Evolutionary conservation across 2,888 invertebrate species (phyloP), one percentile per base, ranked within the genome.

Genomic region (Choristoneura rosaceana): DNA sequence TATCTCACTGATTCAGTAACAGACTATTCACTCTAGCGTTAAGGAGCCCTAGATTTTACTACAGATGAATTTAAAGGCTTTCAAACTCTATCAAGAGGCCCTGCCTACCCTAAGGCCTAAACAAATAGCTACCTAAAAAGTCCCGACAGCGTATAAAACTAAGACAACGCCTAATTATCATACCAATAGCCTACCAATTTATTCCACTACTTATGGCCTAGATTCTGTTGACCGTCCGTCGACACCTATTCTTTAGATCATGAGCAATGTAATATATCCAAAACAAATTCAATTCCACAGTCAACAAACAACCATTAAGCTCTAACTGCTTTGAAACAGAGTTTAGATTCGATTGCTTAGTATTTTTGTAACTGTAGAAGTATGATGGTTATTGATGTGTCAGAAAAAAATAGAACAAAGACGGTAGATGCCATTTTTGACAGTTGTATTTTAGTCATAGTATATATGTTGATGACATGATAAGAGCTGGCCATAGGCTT

Each of bases 401-500:
- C 62, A 68, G 75, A 77, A 78, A 78, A 25, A 77, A 79, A 79
- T 73, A 34, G 66, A 76, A 81, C 82, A 79, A 82, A 83, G 76
- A 79, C 76, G 76, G 79, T 63, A 12, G 70, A 68, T 55, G 45
- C 80, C 84, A 69, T 75, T 82, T 81, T 80, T 76, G 69, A 76
- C 74, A 55, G 38, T 34, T 66, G 64, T 78, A 76, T 10, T 52
- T 52, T 74, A 75, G 74, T 76, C 75, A 73, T 77, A 74, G 74
- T 70, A 62, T 67, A 66, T 41, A 74, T 70, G 75, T 25, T 71
- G 84, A 82, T 83, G 78, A 73, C 75, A 79, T 67, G 83, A 82
- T 82, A 84, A 83, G 77, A 80, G 77, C 62, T 75, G 76, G 67
- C 78, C 75, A 79, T 77, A 70, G 70, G 71, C 14, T 66, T 41